Conservation (phyloP, 2,113 vertebrate genomes). For the Vanacampus margaritifer region DNA sequence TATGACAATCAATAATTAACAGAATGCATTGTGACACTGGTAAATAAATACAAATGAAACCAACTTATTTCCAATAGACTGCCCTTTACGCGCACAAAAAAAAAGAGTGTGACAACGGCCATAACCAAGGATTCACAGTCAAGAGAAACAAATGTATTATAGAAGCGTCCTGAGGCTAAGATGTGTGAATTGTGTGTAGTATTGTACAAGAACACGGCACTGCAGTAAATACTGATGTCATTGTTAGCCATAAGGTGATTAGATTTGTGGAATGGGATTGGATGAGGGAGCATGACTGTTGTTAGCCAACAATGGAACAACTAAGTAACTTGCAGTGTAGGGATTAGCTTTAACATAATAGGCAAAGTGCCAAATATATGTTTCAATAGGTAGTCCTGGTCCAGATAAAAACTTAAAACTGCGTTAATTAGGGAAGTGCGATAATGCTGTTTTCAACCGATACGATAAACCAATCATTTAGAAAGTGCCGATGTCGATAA, state of each 20-base stretch:
- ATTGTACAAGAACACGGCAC: slow-evolving; percentile 22
- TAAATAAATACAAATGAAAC: background rate
- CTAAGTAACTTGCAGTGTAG: background rate
- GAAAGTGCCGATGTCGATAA: too few species aligned
- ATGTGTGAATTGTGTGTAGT: slow-evolving; percentile 21
- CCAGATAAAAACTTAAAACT: background rate
- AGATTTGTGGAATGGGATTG: slow-evolving; percentile 34
- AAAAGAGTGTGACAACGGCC: background rate
- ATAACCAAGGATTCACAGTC: background rate
- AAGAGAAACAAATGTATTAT: background rate
- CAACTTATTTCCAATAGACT: background rate
- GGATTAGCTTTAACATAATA: background rate
- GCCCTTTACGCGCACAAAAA: background rate
- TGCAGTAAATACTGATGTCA: slow-evolving; percentile 43
- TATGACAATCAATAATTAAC: background rate
- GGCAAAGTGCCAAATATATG: background rate
- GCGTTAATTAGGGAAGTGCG: too few species aligned
- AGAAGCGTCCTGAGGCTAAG: slow-evolving; percentile 7
- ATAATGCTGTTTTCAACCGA: too few species aligned
- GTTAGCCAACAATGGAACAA: slow-evolving; percentile 29
- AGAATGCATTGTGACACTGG: background rate
- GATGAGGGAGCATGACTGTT: slow-evolving; percentile 33
- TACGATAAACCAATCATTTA: too few species aligned
- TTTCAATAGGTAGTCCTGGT: background rate
- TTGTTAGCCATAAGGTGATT: slow-evolving; percentile 55